Evolutionary conservation across 2,113 vertebrate genomes (phyloP), one percentile per base, ranked within the genome.

Genomic region (Nannobrachium achirus): DNA sequence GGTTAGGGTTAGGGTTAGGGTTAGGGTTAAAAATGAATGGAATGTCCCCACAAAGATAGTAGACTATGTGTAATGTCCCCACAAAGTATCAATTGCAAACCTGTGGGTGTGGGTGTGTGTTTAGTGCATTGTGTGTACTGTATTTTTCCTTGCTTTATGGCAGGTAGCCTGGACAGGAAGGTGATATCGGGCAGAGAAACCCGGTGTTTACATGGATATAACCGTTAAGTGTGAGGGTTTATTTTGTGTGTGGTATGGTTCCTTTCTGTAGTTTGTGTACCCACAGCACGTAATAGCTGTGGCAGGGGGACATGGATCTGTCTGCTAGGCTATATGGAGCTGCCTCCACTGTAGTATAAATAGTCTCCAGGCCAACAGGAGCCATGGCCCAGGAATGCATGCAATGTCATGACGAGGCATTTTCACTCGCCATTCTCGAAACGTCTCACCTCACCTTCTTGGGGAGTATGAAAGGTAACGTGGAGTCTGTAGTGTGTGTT

Each of bases 261-360:
- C 7, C 60, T 61, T 75, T 66, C 8, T 60, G 55, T 14, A 48
- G 45, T 71, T 62, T 76, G 46, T 78, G 66, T 70, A 69, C 62
- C 60, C 15, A 70, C 58, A 56, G 20, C 45, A 45, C 50, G 63
- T 45, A 68, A 73, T 69, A 64, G 15, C 40, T n/a, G 58, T 8
- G 20, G 44, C 56, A 59, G 53, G 71, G 77, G 71, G 77, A 70
- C 19, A 60, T 50, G 73, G 63, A 45, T 56, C 70, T 66, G 63
- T 79, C 56, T 66, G 18, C 19, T 10, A 61, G 73, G 56, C 44
- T 50, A 45, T 64, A 78, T 77, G 69, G 83, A 79, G 83, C 87
- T 89, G 90, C 85, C 66, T 81, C 77, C 75, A 72, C 9, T 40
- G 44, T 73, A 84, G 81, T 93, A 93, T 93, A 91, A 93, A 92